Percentiles rank a stretch among this genome's conserved stretches.
phyloP scores from a whole-genome alignment of 1,140 invertebrate genomes.

The Atopsyche davidsoni region DNA sequence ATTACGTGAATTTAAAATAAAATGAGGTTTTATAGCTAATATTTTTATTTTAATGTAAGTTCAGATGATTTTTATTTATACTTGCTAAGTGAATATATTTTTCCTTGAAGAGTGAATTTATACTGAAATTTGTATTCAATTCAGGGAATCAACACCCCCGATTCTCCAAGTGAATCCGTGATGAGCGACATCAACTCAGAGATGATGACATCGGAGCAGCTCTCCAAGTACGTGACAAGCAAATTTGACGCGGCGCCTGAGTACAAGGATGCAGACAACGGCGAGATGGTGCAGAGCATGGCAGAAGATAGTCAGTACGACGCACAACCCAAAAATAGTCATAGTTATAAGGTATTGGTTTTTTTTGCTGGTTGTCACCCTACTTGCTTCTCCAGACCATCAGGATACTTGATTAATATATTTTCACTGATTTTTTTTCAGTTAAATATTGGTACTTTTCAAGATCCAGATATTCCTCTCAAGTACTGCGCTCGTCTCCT shows the following conservation, averaged over 20 bases:
- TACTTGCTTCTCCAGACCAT: no score
- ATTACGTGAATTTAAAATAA: no score
- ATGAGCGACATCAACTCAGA: constrained; percentile 33
- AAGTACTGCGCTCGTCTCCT: constrained; percentile 71
- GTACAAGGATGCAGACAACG: constrained; percentile 31
- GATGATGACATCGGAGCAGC: constrained; percentile 32
- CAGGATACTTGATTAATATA: no score
- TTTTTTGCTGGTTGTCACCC: no score
- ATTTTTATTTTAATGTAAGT: background rate
- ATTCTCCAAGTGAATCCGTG: constrained; percentile 37
- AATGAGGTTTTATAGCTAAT: background rate
- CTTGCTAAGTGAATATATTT: constrained; percentile 1
- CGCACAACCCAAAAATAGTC: constrained; percentile 2
- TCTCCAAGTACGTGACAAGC: constrained; percentile 36
- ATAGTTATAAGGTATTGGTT: no score
- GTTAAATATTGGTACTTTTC: constrained; percentile 59
- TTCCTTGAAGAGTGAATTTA: background rate
- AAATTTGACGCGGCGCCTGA: constrained; percentile 32
- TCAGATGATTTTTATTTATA: background rate
- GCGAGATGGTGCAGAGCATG: constrained; percentile 13
- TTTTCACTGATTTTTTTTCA: constrained; percentile 40
- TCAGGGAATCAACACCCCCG: constrained; percentile 36
- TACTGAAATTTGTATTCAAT: constrained; percentile 14
- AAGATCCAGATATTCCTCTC: constrained; percentile 61
- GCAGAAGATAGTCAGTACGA: constrained; percentile 7